Conservation (phyloP, 2,113 vertebrate genomes). For the Ailurus styani region DNA sequence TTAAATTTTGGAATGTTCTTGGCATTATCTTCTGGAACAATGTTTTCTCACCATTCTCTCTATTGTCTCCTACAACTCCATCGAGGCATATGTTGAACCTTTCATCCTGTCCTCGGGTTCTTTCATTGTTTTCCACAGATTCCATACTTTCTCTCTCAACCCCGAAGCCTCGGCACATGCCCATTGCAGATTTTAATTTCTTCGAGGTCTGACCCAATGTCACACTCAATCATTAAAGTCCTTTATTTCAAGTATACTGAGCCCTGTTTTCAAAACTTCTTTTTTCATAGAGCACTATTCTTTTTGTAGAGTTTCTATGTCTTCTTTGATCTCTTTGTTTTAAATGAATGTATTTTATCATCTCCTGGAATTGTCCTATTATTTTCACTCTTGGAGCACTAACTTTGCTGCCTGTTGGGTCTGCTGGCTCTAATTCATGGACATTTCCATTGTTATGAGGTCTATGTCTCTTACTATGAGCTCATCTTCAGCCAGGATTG, state of each 20-base stretch:
- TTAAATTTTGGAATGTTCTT: background rate
- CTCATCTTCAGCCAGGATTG: background rate
- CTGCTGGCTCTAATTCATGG: background rate
- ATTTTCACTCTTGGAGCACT: background rate
- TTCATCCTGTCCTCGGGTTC: background rate
- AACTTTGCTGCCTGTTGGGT: background rate
- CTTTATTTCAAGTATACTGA: background rate
- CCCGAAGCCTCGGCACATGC: background rate
- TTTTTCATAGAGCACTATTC: background rate
- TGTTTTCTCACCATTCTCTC: background rate
- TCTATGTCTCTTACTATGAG: background rate
- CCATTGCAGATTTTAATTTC: constrained; percentile 17
- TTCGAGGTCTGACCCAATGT: background rate
- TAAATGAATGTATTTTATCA: background rate
- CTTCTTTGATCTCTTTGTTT: background rate
- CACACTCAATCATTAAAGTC: background rate
- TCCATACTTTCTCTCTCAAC: background rate
- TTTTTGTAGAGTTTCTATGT: background rate
- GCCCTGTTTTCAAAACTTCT: background rate
- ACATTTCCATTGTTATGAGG: background rate
- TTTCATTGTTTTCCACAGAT: background rate
- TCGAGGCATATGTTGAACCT: background rate
- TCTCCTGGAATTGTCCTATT: background rate
- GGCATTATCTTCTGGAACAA: background rate
- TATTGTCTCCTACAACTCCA: background rate